Evolutionary conservation across 1,140 invertebrate species (phyloP).

Genomic region (Atopsyche davidsoni): DNA sequence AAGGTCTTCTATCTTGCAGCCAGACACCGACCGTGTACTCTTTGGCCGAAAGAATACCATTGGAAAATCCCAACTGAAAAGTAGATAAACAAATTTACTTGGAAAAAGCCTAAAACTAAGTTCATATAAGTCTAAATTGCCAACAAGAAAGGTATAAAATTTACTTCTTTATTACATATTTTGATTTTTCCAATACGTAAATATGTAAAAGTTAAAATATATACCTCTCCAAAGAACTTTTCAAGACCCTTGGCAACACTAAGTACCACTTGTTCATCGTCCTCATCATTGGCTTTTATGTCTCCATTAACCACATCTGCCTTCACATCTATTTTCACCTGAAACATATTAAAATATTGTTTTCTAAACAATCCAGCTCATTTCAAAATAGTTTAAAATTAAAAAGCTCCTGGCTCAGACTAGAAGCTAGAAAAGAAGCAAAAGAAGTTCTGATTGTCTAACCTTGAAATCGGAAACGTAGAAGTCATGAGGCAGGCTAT

Average conservation of each 20-base stretch:
- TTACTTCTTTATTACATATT: too few species aligned
- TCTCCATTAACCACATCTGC: slow-evolving; percentile 8
- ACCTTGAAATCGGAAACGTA: slow-evolving; percentile 12
- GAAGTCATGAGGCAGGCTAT: slow-evolving; percentile 7
- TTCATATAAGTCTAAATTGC: too few species aligned
- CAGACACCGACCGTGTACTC: slow-evolving; percentile 10
- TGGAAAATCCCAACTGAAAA: neutral
- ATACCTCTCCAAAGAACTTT: slow-evolving; percentile 12
- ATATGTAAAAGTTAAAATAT: too few species aligned
- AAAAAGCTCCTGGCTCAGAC: neutral
- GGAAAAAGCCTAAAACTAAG: neutral
- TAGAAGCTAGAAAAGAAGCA: too few species aligned
- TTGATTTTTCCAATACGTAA: too few species aligned
- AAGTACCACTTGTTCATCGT: slow-evolving; percentile 8
- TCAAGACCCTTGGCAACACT: slow-evolving; percentile 6
- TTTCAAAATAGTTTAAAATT: neutral
- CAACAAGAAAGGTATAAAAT: too few species aligned
- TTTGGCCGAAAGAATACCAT: slow-evolving; percentile 5
- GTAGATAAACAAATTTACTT: neutral
- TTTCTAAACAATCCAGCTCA: neutral
- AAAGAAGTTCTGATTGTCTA: neutral
- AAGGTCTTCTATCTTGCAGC: neutral
- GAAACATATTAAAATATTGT: neutral
- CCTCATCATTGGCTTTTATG: slow-evolving; percentile 9
- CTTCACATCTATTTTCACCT: slow-evolving; percentile 5